Base-by-base conservation (phyloP, 2,888 invertebrate species). In the Acrobasis consociella region DNA sequence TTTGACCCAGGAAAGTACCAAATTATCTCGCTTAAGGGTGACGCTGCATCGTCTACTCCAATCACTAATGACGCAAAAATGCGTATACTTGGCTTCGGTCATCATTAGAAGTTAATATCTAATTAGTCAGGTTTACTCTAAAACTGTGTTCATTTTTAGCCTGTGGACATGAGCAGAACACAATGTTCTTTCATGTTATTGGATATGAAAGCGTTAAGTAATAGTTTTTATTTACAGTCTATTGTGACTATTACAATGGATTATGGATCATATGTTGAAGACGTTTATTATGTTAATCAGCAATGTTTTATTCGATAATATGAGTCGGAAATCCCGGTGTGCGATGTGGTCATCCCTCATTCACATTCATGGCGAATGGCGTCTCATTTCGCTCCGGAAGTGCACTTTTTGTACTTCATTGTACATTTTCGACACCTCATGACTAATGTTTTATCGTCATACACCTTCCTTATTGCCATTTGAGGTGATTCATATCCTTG, bases 241-340 rank as follows among this genome's bases (percentile, higher is more conserved):
- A 15, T 55, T 38, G 55, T 55, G 39, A 39, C 16, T 17, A 55
- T n/a, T 55, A 55, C 55, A 56, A 42, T 56, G 56, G 56, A 42
- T 17, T 46, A 22, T 56, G 39, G n/a, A 16, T 39, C 39, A n/a
- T 56, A 11, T 42, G 17, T 9, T 56, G 5, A 38, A 37, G n/a
- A 56, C 42, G 22, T 56, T 56, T 56, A 42, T 56, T 42, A 42
- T 56, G 56, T 56, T 46, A 56, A 46, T 56, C 56, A 59, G 31
- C 31, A 8, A 16, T 59, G 59, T 59, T 49, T 49, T 59, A 59
- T 15, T 38, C 37, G 31, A 38, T 60, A 52, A 60, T 60, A 42
- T 16, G 51, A 52, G 9, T 60, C 62, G 62, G 62, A 62, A 62
- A 62, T 62, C 62, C 62, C 60, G 38, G 15, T 62, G 49, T 38